Evolutionary conservation across 2,113 vertebrate genomes (phyloP), one percentile per base, ranked within the genome.

Genomic region (Engraulis encrasicolus): DNA sequence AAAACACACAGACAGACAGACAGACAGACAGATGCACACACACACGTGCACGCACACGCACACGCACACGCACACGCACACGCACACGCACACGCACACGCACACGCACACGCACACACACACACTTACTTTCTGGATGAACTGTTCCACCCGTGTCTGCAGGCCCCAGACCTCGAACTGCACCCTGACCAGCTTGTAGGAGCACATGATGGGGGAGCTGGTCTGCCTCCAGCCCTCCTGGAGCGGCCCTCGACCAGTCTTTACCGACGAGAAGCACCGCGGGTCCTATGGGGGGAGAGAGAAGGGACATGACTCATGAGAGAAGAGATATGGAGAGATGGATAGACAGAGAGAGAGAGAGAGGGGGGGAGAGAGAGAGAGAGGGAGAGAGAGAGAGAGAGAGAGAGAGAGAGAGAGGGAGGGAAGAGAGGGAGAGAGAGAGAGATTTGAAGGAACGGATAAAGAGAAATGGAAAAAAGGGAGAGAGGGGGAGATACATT

Each of bases 101-200:
- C n/a, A n/a, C n/a, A n/a, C n/a, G n/a, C 0, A 74, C 27, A 27
- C 5, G 27, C 17, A 2, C 31, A 27, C 12, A 4, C 23, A 27
- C 19, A 18, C 9, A 74, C 15, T 6, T 88, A 95, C 94, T 93
- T 95, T 95, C 87, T 95, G 94, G 81, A 94, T 92, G 0, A 94
- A 95, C 81, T 95, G 94, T 61, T 95, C 94, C 86, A 95, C 94
- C 20, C 94, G 90, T 0, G 92, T 94, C 91, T 95, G 95, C 83
- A 95, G 92, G 37, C 94, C 95, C 94, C 94, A 95, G 83, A 95
- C 95, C 85, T 95, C 94, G 48, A 95, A 95, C 87, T 95, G 93
- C 87, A 95, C 94, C 7, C 88, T 92, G 48, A 95, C 94, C 88
- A 95, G 91, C 50, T 95, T 95, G 88, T 95, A 95, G 80, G 95